A percentile compares a stretch with the other conserved stretches of the same genome.
These are phyloP conservation scores for Ichneumoninae sp. DNA, from an alignment of 2,888 invertebrate genomes.

Conservation along the genomic window DNA sequence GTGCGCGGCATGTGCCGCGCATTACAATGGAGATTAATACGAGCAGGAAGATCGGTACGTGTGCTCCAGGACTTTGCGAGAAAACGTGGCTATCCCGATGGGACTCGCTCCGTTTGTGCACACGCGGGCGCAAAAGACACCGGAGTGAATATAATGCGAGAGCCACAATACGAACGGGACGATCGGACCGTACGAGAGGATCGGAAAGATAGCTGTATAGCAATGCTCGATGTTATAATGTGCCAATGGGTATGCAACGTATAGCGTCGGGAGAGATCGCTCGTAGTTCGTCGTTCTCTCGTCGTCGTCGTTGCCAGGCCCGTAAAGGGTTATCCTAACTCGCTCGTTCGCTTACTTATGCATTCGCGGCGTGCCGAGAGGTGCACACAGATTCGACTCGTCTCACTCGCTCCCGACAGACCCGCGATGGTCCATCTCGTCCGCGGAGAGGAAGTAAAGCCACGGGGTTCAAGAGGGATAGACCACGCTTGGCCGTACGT, in stretches of 20 bases:
- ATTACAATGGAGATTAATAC: constrained; percentile 65
- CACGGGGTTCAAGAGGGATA: constrained; percentile 22
- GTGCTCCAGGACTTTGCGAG: constrained; percentile 52
- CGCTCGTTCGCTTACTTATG: constrained; percentile 77
- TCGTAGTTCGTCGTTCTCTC: constrained; percentile 67
- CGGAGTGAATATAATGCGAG: constrained; percentile 54
- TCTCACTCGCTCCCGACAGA: constrained; percentile 59
- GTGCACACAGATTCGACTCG: constrained; percentile 27
- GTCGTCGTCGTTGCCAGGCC: constrained; percentile 55
- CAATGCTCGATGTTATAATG: constrained; percentile 65
- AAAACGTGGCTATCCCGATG: constrained; percentile 54
- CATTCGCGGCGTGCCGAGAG: constrained; percentile 73
- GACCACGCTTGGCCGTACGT: constrained; percentile 8
- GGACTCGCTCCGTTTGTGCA: constrained; percentile 15
- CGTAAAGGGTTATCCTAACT: constrained; percentile 70
- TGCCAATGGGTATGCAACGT: constrained; percentile 69
- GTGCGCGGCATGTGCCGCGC: constrained; percentile 36
- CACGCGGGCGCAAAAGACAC: constrained; percentile 1
- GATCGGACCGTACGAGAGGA: constrained; percentile 58
- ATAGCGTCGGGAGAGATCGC: constrained; percentile 61
- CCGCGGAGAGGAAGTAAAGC: constrained; percentile 61
- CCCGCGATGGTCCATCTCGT: constrained; percentile 59
- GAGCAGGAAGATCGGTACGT: constrained; percentile 51
- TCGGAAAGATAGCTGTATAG: constrained; percentile 58
- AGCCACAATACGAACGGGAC: constrained; percentile 31